Base-by-base conservation (phyloP, 2,797 vertebrate genomes). In the Channallabes apus region DNA sequence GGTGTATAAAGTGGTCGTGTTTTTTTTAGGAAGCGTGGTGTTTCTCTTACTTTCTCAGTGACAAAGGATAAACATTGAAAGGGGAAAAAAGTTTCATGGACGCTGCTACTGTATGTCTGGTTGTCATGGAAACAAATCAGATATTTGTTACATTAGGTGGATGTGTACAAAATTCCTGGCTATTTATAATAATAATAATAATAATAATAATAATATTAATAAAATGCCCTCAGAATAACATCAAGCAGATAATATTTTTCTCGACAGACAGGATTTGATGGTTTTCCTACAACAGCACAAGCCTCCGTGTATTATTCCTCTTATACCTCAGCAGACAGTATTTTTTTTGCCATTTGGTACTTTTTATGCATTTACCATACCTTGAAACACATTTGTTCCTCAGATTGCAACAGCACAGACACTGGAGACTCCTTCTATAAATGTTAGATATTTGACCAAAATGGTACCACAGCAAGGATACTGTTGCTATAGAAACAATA, bases 61-160 rank as follows among this genome's bases (percentile, higher is more conserved):
- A 77, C 54, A 32, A 0, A 46, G 71, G 12, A 27, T 73, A 51
- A 17, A 27, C 27, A 15, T 27, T n/a, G 24, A 27, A 27, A n/a
- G n/a, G n/a, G n/a, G n/a, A n/a, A n/a, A n/a, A n/a, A n/a, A n/a
- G 80, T 29, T 51, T 27, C 3, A 4, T 54, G 68, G 59, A 58
- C 38, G 17, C n/a, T 32, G 46, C 27, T 20, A n/a, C n/a, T n/a
- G n/a, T n/a, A n/a, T n/a, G n/a, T 32, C 46, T 82, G 64, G 71
- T 87, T 72, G 71, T 82, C 64, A 83, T 79, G 71, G 86, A 78
- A 82, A 87, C 29, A 17, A 35, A 41, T 85, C 72, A 72, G 65
- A 81, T 82, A 54, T 15, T 32, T 77, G 17, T 58, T 54, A 24
- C 6, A 24, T 75, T 27, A 17, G 1, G 54, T 46, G 71, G 71